Evolutionary conservation across 2,797 vertebrate genomes (phyloP).

Genomic region (Ciconia nigra): DNA sequence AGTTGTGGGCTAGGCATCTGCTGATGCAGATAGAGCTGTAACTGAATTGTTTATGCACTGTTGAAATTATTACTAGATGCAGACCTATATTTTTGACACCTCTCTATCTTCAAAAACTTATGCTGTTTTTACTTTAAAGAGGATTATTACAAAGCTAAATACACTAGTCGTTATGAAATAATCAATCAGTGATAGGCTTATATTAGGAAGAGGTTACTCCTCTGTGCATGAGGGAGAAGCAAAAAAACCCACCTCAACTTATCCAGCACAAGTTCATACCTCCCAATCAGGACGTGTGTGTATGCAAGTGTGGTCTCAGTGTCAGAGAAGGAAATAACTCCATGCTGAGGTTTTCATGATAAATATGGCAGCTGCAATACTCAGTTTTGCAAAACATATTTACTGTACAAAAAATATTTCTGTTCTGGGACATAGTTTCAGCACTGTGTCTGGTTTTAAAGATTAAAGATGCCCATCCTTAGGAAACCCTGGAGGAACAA

Average conservation of each 20-base stretch:
- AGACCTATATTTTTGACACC: not conserved
- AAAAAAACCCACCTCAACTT: not conserved
- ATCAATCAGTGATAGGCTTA: not conserved
- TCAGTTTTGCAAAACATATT: slow-evolving; percentile 13
- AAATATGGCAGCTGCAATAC: not conserved
- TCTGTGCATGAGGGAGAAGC: not conserved
- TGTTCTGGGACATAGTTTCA: slow-evolving; percentile 5
- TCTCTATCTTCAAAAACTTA: not conserved
- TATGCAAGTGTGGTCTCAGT: not conserved
- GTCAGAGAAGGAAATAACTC: not conserved
- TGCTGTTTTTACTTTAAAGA: not conserved
- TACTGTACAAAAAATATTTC: slow-evolving; percentile 34
- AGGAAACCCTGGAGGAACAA: slow-evolving; percentile 48
- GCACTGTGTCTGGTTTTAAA: slow-evolving; percentile 19
- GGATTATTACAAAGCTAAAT: not conserved
- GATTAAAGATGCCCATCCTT: slow-evolving; percentile 50
- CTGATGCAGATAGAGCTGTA: not conserved
- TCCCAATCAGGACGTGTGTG: not conserved
- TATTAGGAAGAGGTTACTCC: not conserved
- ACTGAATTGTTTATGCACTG: not conserved
- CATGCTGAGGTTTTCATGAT: not conserved
- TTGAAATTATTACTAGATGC: not conserved
- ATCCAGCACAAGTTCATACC: not conserved
- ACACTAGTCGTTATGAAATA: not conserved
- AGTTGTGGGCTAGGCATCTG: not conserved